These are phyloP conservation scores for Armadillidium nasatum DNA, from an alignment of 1,140 invertebrate genomes.

Conservation along the genomic window DNA sequence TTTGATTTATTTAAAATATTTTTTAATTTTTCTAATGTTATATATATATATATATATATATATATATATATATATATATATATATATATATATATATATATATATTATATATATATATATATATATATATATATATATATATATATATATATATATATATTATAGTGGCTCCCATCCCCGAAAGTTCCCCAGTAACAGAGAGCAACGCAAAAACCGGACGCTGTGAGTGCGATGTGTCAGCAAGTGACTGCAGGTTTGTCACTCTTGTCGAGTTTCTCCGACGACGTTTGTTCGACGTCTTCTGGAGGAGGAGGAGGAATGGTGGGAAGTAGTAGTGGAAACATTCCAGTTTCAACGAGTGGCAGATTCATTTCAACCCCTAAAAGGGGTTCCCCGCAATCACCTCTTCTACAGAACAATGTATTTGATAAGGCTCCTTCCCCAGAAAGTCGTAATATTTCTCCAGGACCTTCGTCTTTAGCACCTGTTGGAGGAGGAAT, in stretches of 20 bases:
- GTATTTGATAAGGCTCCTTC: too few relatives aligned
- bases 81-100: not conserved
- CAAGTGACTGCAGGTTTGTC: slow-evolving; percentile 77
- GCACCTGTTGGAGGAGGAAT: not conserved
- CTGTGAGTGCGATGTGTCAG: slow-evolving; percentile 80
- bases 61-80: not conserved
- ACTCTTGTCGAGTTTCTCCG: slow-evolving; percentile 56
- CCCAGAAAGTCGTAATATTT: too few relatives aligned
- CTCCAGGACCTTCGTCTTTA: too few relatives aligned
- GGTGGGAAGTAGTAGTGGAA: too few relatives aligned
- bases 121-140: not conserved
- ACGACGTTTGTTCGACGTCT: not conserved
- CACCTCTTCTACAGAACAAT: too few relatives aligned
- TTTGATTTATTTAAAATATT: too few relatives aligned
- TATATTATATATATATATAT: not conserved
- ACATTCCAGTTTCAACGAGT: too few relatives aligned
- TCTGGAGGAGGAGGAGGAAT: not conserved
- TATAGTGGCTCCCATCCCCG: not conserved
- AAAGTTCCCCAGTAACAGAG: not conserved
- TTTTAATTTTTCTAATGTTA: too few relatives aligned
- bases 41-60: not conserved
- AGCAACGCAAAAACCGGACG: slow-evolving; percentile 54
- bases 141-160: too few relatives aligned
- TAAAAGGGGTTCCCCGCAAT: too few relatives aligned
- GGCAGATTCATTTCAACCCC: too few relatives aligned